A percentile compares a stretch with the other conserved stretches of the same genome.
Evolutionary conservation across 2,888 invertebrate genomes (phyloP).

Genomic region (Mystacides longicornis): DNA sequence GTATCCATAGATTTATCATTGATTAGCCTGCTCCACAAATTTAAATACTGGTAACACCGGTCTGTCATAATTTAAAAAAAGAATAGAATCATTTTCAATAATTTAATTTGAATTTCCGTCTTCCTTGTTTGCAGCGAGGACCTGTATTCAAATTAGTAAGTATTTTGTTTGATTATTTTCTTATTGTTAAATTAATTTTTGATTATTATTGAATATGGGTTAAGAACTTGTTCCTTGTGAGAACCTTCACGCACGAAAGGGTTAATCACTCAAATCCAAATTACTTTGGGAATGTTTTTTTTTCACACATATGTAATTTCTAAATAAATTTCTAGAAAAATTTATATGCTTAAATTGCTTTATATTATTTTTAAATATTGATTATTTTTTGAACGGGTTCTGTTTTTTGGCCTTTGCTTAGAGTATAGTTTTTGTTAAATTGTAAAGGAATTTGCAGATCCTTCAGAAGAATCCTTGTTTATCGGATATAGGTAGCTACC

Average conservation of each 20-base stretch:
- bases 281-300: no score
- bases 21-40: neutral
- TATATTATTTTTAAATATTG: no score
- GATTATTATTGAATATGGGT: neutral
- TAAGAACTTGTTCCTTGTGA: neutral
- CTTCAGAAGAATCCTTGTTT: no score
- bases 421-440: no score
- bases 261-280: no score
- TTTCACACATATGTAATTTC: no score
- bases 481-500: no score
- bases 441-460: no score
- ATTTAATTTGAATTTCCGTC: neutral
- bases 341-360: no score
- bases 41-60: neutral
- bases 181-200: neutral
- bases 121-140: neutral
- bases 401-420: no score
- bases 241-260: neutral
- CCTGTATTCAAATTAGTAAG: neutral
- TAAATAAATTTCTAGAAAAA: no score
- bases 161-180: neutral
- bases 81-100: slow-evolving; percentile 1
- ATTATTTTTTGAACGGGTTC: no score
- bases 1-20: slow-evolving; percentile 2
- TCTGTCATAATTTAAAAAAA: slow-evolving; percentile 1